Conservation (phyloP, 64 coral and sea anemone genomes). For the Acropora tenuis region DNA sequence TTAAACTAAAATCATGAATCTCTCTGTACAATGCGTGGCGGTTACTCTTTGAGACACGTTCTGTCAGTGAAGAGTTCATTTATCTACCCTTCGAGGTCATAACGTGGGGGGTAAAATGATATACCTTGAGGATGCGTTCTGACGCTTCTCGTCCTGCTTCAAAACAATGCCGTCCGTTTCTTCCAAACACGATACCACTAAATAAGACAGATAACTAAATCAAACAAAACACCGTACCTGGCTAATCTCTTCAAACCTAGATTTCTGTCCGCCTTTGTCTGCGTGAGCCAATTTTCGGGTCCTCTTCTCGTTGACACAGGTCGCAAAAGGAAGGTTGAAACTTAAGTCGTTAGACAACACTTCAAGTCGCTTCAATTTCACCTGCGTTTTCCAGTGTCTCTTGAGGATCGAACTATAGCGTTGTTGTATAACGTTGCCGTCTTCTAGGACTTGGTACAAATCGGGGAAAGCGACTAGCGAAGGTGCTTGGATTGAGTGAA, state of each 20-base stretch:
- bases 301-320: background rate
- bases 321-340: background rate
- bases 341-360: background rate
- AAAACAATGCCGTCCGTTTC: too few relatives aligned
- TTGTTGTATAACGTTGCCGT: background rate
- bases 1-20: too few relatives aligned
- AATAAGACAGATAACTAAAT: background rate
- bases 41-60: too few relatives aligned
- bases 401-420: background rate
- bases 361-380: slow-evolving; percentile 21
- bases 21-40: too few relatives aligned
- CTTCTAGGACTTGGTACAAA: background rate
- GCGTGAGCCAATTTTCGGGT: background rate
- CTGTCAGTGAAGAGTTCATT: too few relatives aligned
- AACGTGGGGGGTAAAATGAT: too few relatives aligned
- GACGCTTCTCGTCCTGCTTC: too few relatives aligned
- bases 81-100: too few relatives aligned
- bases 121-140: too few relatives aligned
- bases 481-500: background rate
- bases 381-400: background rate
- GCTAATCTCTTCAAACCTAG: background rate
- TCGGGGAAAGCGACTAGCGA: background rate
- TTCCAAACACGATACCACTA: too few relatives aligned
- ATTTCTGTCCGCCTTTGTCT: background rate
- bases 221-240: background rate